A percentile compares a stretch with the other conserved stretches of the same genome.
Conservation (phyloP, 2,888 invertebrate genomes). For the Thalpophila matura region DNA sequence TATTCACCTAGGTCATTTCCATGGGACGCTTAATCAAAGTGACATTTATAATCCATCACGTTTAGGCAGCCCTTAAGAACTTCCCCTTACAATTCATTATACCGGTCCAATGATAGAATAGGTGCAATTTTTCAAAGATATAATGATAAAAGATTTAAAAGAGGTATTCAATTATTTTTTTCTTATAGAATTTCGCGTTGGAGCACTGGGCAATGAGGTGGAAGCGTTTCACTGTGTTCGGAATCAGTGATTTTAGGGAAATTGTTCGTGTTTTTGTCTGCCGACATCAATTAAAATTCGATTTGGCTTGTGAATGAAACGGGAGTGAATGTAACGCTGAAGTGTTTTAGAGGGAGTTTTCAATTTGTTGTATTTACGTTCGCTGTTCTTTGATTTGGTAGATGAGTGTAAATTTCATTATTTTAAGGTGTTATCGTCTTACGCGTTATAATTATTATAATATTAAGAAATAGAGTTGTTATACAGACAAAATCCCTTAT, state of each 20-base stretch:
- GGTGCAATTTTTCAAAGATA: slow-evolving; percentile 77
- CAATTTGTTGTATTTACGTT: slow-evolving; percentile 24
- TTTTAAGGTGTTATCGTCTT: too few relatives aligned
- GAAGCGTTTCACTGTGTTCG: slow-evolving; percentile 41
- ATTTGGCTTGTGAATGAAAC: slow-evolving; percentile 47
- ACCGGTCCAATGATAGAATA: slow-evolving; percentile 70
- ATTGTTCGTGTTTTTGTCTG: slow-evolving; percentile 52
- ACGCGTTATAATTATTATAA: too few relatives aligned
- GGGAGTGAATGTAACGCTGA: slow-evolving; percentile 19
- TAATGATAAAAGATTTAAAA: slow-evolving; percentile 67
- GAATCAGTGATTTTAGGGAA: slow-evolving; percentile 55
- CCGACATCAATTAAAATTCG: slow-evolving; percentile 60
- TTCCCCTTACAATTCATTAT: slow-evolving; percentile 77
- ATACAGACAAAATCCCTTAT: too few relatives aligned
- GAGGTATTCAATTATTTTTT: slow-evolving; percentile 58
- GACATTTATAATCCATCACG: slow-evolving; percentile 78
- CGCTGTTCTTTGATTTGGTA: slow-evolving; percentile 1
- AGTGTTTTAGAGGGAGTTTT: slow-evolving; percentile 28
- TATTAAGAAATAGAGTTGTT: too few relatives aligned
- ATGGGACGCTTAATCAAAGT: slow-evolving; percentile 68
- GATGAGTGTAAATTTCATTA: neutral
- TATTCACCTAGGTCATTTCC: slow-evolving; percentile 56
- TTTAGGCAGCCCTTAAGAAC: slow-evolving; percentile 62
- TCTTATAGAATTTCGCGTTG: slow-evolving; percentile 29
- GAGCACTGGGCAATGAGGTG: slow-evolving; percentile 47